Percentiles rank a stretch among this genome's conserved stretches.
Evolutionary conservation across 2,888 invertebrate genomes (phyloP).

Genomic region (Prostheceraeus crozeri): DNA sequence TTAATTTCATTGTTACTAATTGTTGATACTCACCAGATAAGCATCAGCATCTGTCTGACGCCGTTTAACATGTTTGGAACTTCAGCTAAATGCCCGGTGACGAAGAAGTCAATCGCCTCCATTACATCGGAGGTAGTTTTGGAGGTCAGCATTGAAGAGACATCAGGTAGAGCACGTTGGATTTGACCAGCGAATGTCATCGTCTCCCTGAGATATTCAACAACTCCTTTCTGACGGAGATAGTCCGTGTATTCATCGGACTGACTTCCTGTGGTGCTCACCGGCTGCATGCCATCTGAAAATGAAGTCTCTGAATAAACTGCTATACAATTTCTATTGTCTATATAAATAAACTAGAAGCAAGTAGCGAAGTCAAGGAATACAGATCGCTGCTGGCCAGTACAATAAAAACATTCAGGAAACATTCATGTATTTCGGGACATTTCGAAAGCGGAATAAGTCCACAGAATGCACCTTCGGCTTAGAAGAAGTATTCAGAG

Average conservation of each 20-base stretch:
- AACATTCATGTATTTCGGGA: no score
- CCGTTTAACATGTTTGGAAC: slow-evolving; percentile 61
- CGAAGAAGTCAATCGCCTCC: slow-evolving; percentile 81
- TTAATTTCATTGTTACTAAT: no score
- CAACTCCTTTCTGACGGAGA: slow-evolving; percentile 24
- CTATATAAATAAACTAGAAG: background rate
- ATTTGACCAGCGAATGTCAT: slow-evolving; percentile 60
- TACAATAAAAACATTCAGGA: no score
- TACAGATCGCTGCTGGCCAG: no score
- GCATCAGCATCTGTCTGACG: slow-evolving; percentile 68
- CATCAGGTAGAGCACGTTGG: slow-evolving; percentile 62
- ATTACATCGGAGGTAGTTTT: slow-evolving; percentile 68
- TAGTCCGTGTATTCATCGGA: slow-evolving; percentile 17
- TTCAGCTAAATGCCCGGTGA: slow-evolving; percentile 60
- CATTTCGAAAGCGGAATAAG: no score
- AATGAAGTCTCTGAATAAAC: no score
- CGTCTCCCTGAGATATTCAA: slow-evolving; percentile 57
- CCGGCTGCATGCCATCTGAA: no score
- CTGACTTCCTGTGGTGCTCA: background rate
- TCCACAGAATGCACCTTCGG: no score
- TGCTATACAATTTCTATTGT: background rate
- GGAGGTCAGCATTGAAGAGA: slow-evolving; percentile 65
- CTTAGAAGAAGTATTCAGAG: no score
- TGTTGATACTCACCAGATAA: slow-evolving; percentile 74
- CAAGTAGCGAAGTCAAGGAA: no score